Percentiles rank a stretch among this genome's conserved stretches.
Conservation (phyloP, 37 sponge, comb jelly and placozoan genomes). For the Crambe crambe region DNA sequence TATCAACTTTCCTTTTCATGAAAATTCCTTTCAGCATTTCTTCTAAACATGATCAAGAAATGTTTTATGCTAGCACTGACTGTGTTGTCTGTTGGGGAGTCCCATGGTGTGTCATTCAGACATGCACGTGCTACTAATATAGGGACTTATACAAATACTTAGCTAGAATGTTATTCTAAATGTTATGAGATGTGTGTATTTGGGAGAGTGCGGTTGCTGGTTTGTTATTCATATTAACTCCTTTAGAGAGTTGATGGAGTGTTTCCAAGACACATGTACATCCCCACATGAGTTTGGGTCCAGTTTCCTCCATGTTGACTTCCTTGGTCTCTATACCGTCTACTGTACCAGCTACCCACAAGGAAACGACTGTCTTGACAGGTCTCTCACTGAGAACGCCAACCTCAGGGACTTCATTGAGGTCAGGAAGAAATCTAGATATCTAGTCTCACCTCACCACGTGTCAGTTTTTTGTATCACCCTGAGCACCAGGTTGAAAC, state of each 20-base stretch:
- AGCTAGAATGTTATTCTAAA: too few species aligned
- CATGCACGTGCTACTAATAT: too few species aligned
- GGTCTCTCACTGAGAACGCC: not conserved
- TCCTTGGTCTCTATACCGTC: slow-evolving; percentile 32
- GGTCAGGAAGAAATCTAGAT: slow-evolving; percentile 7
- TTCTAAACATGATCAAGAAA: too few species aligned
- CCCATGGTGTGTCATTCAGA: too few species aligned
- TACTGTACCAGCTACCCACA: slow-evolving; percentile 61
- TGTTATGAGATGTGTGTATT: not conserved
- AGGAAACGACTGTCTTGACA: slow-evolving; percentile 34
- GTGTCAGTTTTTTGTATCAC: not conserved
- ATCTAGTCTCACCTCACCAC: not conserved
- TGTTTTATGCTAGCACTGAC: too few species aligned
- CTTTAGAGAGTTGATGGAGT: slow-evolving; percentile 19
- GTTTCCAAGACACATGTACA: slow-evolving; percentile 9
- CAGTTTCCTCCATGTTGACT: slow-evolving; percentile 26
- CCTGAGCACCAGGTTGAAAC: too few species aligned
- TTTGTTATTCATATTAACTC: not conserved
- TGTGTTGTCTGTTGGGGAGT: too few species aligned
- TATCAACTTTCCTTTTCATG: too few species aligned
- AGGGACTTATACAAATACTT: too few species aligned
- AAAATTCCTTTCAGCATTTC: too few species aligned
- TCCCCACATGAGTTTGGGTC: slow-evolving; percentile 12
- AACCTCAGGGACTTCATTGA: slow-evolving; percentile 26
- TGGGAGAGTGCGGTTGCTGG: not conserved